phyloP scores from a whole-genome alignment of 1,140 invertebrate genomes.

The Cylas formicarius region DNA sequence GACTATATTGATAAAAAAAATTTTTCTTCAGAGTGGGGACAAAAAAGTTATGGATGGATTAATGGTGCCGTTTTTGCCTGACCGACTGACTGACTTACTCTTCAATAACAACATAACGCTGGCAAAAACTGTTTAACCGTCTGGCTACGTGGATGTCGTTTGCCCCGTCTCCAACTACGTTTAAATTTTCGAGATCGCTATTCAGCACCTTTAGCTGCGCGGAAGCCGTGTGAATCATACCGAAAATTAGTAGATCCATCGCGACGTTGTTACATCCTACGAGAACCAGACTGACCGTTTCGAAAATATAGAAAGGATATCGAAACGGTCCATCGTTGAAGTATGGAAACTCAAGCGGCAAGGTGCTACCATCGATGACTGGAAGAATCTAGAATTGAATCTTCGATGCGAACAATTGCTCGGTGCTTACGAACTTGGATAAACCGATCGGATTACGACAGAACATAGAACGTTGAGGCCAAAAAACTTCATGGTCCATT shows the following conservation, averaged over 20 bases:
- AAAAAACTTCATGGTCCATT: conserved; percentile 2
- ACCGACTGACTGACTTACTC: conserved; percentile 9
- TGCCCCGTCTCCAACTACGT: no score
- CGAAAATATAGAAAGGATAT: conserved; percentile 18
- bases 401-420: no score
- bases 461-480: no score
- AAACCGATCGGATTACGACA: no score
- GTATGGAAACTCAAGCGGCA: conserved; percentile 13
- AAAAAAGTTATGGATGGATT: no score
- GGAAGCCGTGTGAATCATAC: conserved; percentile 12
- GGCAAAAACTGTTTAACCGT: conserved; percentile 11
- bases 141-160: no score
- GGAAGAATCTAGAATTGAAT: background rate
- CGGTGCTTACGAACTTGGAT: no score
- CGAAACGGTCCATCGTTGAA: conserved; percentile 13
- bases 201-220: conserved; percentile 22
- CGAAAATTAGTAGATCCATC: conserved; percentile 18
- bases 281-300: conserved; percentile 7
- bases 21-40: no score
- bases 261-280: conserved; percentile 16
- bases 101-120: conserved; percentile 14
- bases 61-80: background rate
- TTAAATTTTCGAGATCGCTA: conserved; percentile 8
- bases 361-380: conserved; percentile 3
- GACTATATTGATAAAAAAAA: no score